Percentiles rank a stretch among this genome's conserved stretches.
Evolutionary conservation across 1,140 invertebrate species (phyloP).

Genomic region (Hypothenemus hampei): DNA sequence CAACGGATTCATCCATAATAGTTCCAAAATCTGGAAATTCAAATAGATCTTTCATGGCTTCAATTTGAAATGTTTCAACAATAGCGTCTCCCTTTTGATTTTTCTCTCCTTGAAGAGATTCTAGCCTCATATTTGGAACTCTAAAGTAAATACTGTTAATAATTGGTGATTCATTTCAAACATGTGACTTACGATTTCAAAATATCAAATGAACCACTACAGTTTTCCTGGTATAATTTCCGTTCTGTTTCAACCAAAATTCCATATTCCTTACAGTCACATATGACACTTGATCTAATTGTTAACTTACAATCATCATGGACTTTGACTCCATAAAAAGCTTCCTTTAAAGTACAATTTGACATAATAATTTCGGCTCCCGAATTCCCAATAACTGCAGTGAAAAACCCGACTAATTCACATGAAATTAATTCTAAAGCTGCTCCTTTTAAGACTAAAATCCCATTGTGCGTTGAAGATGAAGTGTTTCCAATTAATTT

Average conservation of each 20-base stretch:
- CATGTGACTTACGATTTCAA: not conserved
- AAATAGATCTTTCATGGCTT: too few species aligned
- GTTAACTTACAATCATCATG: constrained; percentile 37
- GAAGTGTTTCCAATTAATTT: constrained; percentile 42
- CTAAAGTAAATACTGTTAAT: too few species aligned
- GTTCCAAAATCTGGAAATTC: too few species aligned
- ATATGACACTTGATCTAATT: constrained; percentile 28
- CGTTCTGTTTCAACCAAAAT: constrained; percentile 37
- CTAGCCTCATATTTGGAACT: too few species aligned
- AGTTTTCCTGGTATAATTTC: not conserved
- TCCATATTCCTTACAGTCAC: constrained; percentile 39
- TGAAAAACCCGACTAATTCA: constrained; percentile 43
- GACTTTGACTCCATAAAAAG: constrained; percentile 38
- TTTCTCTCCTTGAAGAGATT: too few species aligned
- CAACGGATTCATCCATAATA: too few species aligned
- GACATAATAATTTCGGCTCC: constrained; percentile 33
- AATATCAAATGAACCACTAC: not conserved
- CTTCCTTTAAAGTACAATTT: constrained; percentile 32
- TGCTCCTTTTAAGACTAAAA: constrained; percentile 43
- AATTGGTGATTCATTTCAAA: too few species aligned
- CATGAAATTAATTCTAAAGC: constrained; percentile 41
- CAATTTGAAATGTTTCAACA: too few species aligned
- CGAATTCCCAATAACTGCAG: constrained; percentile 42
- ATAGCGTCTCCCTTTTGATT: too few species aligned
- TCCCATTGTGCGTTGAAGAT: constrained; percentile 46